Conservation (phyloP, 2,113 vertebrate genomes). For the Lepus timidus region DNA sequence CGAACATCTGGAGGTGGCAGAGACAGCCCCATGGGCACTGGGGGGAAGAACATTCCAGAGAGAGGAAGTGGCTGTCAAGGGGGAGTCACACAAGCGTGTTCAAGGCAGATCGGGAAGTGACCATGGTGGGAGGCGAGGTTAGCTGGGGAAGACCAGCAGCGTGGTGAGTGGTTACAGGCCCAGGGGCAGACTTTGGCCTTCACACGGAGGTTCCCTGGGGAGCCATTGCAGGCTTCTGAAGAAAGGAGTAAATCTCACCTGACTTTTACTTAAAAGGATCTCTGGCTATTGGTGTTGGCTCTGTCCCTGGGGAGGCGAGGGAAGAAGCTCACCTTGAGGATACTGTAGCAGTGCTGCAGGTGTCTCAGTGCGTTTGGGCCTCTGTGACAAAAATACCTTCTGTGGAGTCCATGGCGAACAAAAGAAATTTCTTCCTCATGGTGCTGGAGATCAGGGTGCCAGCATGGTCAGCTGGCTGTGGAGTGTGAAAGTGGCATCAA, state of each 20-base stretch:
- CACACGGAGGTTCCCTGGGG: too few relatives aligned
- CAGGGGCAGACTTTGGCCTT: neutral
- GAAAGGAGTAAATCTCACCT: neutral
- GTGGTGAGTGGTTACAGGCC: neutral
- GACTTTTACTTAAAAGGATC: neutral
- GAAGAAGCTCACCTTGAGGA: neutral
- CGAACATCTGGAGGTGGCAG: neutral
- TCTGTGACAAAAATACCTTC: neutral
- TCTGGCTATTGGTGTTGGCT: neutral
- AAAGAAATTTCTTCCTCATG: neutral
- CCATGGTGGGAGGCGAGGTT: neutral
- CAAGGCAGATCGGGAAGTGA: neutral
- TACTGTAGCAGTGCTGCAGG: neutral
- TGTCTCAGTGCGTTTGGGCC: neutral
- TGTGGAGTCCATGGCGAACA: neutral
- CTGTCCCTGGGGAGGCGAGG: neutral
- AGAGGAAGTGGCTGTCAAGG: neutral
- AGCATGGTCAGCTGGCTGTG: neutral
- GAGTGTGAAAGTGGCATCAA: neutral
- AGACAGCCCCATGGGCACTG: neutral
- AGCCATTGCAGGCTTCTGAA: neutral
- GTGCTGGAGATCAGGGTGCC: neutral
- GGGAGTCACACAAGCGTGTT: accelerated
- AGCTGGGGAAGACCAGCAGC: neutral
- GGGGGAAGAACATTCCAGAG: neutral